These are phyloP conservation scores for Semotilus atromaculatus DNA, from an alignment of 2,797 vertebrate species.

Conservation along the genomic window DNA sequence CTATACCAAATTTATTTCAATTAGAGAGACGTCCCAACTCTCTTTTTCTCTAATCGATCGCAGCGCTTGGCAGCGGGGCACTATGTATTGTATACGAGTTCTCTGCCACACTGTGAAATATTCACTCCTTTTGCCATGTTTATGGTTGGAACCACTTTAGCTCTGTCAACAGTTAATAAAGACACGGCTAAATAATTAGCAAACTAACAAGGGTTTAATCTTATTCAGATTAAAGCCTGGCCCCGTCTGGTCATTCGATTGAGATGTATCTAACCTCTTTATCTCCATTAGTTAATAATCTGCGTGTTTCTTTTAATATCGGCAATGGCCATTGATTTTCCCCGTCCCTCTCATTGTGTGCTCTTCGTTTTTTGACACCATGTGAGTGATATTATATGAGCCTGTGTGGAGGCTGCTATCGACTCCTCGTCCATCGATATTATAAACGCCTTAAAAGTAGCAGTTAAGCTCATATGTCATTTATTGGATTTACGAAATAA, in stretches of 20 bases:
- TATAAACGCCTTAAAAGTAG: constrained; percentile 83
- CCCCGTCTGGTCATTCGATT: constrained; percentile 68
- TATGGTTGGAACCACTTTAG: constrained; percentile 47
- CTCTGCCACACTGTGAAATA: constrained; percentile 57
- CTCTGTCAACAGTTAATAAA: constrained; percentile 62
- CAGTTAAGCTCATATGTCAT: constrained; percentile 89
- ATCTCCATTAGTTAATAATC: constrained; percentile 88
- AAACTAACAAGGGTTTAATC: constrained; percentile 83
- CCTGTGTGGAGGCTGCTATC: constrained; percentile 87
- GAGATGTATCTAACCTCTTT: constrained; percentile 84
- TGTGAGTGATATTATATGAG: constrained; percentile 94
- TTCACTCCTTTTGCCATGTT: constrained; percentile 41
- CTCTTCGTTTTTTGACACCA: constrained; percentile 64
- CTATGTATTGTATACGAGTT: constrained; percentile 52
- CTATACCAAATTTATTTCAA: constrained; percentile 79
- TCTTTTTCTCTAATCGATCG: constrained; percentile 75
- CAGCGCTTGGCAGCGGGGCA: constrained; percentile 66
- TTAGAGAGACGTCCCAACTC: constrained; percentile 68
- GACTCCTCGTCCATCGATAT: constrained; percentile 88
- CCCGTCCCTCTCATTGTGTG: constrained; percentile 60
- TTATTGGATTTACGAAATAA: constrained; percentile 85
- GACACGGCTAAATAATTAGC: constrained; percentile 77
- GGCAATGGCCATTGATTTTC: constrained; percentile 85
- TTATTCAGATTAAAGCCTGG: constrained; percentile 81
- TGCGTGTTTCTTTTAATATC: constrained; percentile 88